Evolutionary conservation across 2,797 vertebrate genomes (phyloP), one percentile per base, ranked within the genome.

Genomic region (Cossypha heuglini): DNA sequence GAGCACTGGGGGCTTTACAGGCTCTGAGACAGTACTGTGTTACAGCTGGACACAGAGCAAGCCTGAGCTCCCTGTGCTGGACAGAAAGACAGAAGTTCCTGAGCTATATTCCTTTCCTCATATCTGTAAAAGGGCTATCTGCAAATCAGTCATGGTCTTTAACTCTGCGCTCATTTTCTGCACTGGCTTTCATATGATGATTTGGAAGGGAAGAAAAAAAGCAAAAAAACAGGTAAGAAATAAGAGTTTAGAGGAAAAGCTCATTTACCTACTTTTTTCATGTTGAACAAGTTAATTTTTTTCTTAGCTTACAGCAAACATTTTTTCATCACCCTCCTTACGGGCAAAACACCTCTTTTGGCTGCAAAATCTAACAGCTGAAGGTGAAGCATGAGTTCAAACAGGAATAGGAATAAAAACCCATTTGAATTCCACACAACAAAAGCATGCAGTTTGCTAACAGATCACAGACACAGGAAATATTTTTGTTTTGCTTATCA

Each of bases 231-330:
- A 45, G 8, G 26, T 16, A 59, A 69, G 40, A 74, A 96, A 76
- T 16, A 69, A 35, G 10, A 51, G 3, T 25, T 51, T 66, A 67
- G 45, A 94, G 55, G 29, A 95, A 86, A 79, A 72, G 37, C 31
- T 97, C 63, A 82, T 95, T 96, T 94, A 84, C 71, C 54, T 67
- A 18, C 37, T 67, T 75, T 66, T 42, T 97, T 89, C 90, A 46
- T 82, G 80, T 88, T 93, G 43, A 86, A 71, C 29, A 40, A 96
- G 37, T 82, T 59, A 35, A 88, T 95, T 98, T 96, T 96, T 64
- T 90, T 94, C 40, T 92, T 93, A 57, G 66, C 66, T 96, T 93
- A 73, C 31, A 35, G 82, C 20, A 89, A 95, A 76, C 45, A 45
- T n/a, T 88, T 90, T 91, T n/a, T 69, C 25, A 88, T 88, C 31